Evolutionary conservation across 2,888 invertebrate species (phyloP).

Genomic region (Megamerina dolium): DNA sequence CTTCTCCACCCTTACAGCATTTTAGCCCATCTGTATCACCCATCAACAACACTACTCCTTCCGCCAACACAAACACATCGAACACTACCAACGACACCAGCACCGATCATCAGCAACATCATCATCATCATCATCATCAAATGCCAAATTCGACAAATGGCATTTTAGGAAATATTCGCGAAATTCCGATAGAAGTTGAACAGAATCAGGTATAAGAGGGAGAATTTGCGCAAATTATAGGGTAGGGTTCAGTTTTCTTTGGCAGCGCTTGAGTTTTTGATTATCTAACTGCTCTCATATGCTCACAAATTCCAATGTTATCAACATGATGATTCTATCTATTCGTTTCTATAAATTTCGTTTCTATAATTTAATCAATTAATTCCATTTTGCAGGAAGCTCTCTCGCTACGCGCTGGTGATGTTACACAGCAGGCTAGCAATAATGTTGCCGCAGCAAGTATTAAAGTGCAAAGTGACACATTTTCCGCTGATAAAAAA

Average conservation of each 20-base stretch:
- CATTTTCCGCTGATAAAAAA: conserved; percentile 77
- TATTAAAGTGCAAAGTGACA: conserved; percentile 78
- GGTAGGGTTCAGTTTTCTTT: no score
- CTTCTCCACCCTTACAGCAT: conserved; percentile 36
- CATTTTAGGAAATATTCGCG: conserved; percentile 36
- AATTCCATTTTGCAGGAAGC: conserved; percentile 66
- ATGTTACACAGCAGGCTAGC: conserved; percentile 77
- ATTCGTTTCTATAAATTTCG: background rate
- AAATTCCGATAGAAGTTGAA: conserved; percentile 49
- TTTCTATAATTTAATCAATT: background rate
- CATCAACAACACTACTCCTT: conserved; percentile 17
- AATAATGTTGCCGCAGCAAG: conserved; percentile 78
- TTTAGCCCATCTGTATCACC: conserved; percentile 21
- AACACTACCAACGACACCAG: conserved; percentile 15
- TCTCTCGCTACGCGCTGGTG: conserved; percentile 74
- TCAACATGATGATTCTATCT: background rate
- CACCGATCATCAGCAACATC: conserved; percentile 18
- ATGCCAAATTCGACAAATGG: conserved; percentile 23
- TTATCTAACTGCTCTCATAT: background rate
- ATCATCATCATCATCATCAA: conserved; percentile 22
- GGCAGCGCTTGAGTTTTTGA: background rate
- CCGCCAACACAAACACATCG: conserved; percentile 17
- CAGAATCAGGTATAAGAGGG: conserved; percentile 44
- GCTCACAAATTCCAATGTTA: conserved; percentile 2
- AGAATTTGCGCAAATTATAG: no score